phyloP scores from a whole-genome alignment of 2,888 invertebrate species.

The Anoncus sp. region DNA sequence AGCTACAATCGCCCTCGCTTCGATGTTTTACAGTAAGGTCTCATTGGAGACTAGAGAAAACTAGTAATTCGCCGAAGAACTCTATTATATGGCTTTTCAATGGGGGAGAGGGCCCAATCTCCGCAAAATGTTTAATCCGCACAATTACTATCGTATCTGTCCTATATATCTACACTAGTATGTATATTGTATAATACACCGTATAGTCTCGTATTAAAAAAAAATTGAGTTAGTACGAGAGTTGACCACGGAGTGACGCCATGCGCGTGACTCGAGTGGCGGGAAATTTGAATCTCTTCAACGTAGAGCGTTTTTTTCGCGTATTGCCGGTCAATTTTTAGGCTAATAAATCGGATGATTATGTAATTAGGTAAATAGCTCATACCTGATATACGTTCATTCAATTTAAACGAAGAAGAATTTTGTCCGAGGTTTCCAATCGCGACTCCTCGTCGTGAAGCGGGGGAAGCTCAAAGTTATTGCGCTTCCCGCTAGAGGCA shows the following conservation, averaged over 20 bases:
- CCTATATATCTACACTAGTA: too few species aligned
- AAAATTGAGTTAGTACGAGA: too few species aligned
- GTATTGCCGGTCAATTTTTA: background rate
- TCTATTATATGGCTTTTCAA: conserved; percentile 57
- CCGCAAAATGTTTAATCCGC: conserved; percentile 37
- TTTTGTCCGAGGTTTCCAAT: too few species aligned
- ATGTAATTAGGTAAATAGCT: too few species aligned
- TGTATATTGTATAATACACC: too few species aligned
- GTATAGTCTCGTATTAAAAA: too few species aligned
- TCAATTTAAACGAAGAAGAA: background rate
- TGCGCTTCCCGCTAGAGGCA: background rate
- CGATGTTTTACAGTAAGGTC: conserved; percentile 60
- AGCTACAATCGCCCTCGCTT: conserved; percentile 70
- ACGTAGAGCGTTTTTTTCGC: background rate
- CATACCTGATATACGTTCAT: background rate
- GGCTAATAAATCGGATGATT: background rate
- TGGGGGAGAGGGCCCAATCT: conserved; percentile 2
- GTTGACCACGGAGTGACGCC: background rate
- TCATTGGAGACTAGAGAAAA: conserved; percentile 60
- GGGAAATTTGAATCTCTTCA: background rate
- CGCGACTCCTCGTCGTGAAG: background rate
- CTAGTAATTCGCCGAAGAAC: conserved; percentile 32
- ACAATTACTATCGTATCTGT: too few species aligned
- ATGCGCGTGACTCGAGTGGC: background rate
- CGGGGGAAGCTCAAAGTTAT: background rate